phyloP scores from a whole-genome alignment of 2,113 vertebrate species.

The Acrocephalus kingi region DNA sequence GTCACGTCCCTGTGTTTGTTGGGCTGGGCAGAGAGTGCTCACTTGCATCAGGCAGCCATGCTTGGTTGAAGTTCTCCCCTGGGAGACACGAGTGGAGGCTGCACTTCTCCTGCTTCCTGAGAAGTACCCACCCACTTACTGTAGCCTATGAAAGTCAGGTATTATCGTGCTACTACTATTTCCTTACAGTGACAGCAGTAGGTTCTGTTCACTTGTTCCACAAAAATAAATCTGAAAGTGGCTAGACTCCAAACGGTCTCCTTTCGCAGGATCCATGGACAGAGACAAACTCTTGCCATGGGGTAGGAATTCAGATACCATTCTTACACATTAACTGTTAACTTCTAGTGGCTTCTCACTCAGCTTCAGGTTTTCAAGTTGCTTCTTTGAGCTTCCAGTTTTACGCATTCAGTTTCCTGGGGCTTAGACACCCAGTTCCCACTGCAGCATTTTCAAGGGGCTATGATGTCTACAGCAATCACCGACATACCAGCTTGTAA shows the following conservation, averaged over 20 bases:
- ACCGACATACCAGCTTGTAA: neutral
- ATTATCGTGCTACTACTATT: neutral
- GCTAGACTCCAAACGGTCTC: neutral
- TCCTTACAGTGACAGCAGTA: neutral
- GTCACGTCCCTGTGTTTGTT: neutral
- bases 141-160: neutral
- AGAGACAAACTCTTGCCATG: neutral
- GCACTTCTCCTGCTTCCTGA: neutral
- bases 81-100: neutral
- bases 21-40: neutral
- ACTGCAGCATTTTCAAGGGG: neutral
- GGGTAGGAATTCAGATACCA: neutral
- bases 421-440: neutral
- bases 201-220: neutral
- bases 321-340: neutral
- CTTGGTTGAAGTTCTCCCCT: neutral
- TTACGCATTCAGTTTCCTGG: neutral
- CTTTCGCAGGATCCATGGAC: neutral
- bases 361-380: neutral
- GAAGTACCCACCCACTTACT: neutral
- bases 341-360: neutral
- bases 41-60: neutral
- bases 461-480: neutral
- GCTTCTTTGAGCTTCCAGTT: neutral
- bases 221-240: neutral